Conservation (phyloP, 2,113 vertebrate species). For the Oryzias celebensis region DNA sequence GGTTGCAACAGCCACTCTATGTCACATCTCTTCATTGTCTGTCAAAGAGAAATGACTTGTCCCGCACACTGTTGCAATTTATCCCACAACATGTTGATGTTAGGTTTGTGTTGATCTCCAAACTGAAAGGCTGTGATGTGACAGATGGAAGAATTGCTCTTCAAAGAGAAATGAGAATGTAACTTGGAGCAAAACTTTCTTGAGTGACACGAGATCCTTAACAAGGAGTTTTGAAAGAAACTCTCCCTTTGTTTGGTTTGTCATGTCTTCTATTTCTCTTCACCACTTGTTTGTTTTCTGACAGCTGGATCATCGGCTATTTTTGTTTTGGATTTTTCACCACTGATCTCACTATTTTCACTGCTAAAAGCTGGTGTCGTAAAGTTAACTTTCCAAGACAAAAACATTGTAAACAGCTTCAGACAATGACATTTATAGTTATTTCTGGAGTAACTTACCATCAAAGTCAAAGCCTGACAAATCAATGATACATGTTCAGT, state of each 20-base stretch:
- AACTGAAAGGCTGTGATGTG: conserved; percentile 5
- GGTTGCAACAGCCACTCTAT: neutral
- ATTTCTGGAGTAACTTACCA: too few relatives aligned
- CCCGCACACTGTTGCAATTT: conserved; percentile 15
- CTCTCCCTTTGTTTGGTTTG: neutral
- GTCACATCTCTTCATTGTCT: conserved; percentile 28
- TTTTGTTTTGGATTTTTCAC: too few relatives aligned
- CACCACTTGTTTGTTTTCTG: neutral
- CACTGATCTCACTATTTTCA: too few relatives aligned
- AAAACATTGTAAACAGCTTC: too few relatives aligned
- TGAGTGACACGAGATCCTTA: conserved; percentile 12
- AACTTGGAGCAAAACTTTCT: conserved; percentile 38
- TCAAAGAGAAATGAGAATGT: conserved; percentile 22
- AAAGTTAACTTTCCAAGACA: too few relatives aligned
- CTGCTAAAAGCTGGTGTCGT: too few relatives aligned
- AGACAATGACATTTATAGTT: too few relatives aligned
- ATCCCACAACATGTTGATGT: conserved; percentile 51
- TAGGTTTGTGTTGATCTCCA: conserved; percentile 45
- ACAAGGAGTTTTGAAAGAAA: conserved; percentile 19
- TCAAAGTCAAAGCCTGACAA: too few relatives aligned
- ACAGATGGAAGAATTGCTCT: conserved; percentile 26
- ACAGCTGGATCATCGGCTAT: too few relatives aligned
- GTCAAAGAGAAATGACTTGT: conserved; percentile 32
- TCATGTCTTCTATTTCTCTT: neutral
- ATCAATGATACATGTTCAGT: too few relatives aligned